phyloP scores from a whole-genome alignment of 2,888 invertebrate genomes.

The Chaetogeoica ovagalla region DNA sequence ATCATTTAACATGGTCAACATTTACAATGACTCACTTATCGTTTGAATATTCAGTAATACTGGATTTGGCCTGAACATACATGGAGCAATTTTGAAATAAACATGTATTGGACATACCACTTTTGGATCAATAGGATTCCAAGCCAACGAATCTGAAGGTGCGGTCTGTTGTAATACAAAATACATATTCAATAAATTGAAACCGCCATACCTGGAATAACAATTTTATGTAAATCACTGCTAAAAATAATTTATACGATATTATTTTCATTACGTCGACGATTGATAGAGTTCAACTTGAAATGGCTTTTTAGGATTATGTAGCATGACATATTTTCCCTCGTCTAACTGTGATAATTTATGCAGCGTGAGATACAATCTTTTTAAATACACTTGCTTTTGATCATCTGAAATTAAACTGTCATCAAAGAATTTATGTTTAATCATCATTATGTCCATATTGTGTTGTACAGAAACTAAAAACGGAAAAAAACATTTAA shows the following conservation, averaged over 20 bases:
- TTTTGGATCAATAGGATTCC: slow-evolving; percentile 24
- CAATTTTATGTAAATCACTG: not conserved
- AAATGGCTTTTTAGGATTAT: slow-evolving; percentile 48
- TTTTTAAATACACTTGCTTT: slow-evolving; percentile 25
- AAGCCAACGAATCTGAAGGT: slow-evolving; percentile 24
- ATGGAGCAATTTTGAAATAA: slow-evolving; percentile 40
- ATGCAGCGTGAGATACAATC: slow-evolving; percentile 17
- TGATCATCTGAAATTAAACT: not conserved
- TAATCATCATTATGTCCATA: slow-evolving; percentile 40
- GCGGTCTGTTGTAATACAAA: slow-evolving; percentile 32
- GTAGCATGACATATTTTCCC: slow-evolving; percentile 35
- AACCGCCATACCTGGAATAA: slow-evolving; percentile 38
- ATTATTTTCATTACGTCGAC: slow-evolving; percentile 2
- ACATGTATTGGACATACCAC: slow-evolving; percentile 40
- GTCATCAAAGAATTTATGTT: not conserved
- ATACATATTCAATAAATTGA: slow-evolving; percentile 45
- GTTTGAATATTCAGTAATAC: not conserved
- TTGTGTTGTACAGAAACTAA: slow-evolving; percentile 44
- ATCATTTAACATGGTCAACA: no score
- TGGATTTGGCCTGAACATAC: slow-evolving; percentile 38
- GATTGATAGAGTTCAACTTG: slow-evolving; percentile 25
- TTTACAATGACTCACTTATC: slow-evolving; percentile 29
- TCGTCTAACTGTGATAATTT: slow-evolving; percentile 26
- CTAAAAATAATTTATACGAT: not conserved
- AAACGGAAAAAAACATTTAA: not conserved